These are phyloP conservation scores for Dyspetes luteomarginatus DNA, from an alignment of 2,888 invertebrate species.

Conservation along the genomic window DNA sequence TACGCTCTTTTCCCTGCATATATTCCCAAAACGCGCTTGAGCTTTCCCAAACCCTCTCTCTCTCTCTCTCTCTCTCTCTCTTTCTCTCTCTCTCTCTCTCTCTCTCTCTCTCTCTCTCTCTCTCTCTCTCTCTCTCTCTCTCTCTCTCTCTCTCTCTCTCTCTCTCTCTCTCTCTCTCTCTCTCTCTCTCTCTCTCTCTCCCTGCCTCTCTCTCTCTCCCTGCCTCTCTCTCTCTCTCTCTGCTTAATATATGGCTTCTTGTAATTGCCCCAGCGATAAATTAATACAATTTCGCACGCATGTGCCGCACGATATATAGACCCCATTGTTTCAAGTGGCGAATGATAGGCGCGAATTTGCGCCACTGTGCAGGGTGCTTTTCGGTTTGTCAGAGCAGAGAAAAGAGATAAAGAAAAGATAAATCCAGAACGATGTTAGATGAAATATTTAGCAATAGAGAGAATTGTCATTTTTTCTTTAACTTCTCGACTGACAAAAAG, in stretches of 20 bases:
- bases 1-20: background rate
- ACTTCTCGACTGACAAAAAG: too few relatives aligned
- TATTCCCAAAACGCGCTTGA: background rate
- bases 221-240: background rate
- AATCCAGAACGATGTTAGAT: too few relatives aligned
- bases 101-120: too few relatives aligned
- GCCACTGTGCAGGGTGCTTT: background rate
- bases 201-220: too few relatives aligned
- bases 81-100: constrained; percentile 29
- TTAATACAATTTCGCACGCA: constrained; percentile 80
- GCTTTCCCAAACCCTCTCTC: constrained; percentile 1
- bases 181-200: constrained; percentile 10
- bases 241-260: constrained; percentile 80
- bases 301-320: constrained; percentile 78
- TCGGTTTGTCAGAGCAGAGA: background rate
- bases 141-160: constrained; percentile 14
- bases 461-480: too few relatives aligned
- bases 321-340: constrained; percentile 73
- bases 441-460: too few relatives aligned
- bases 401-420: background rate
- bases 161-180: constrained; percentile 27
- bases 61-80: constrained; percentile 34
- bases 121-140: background rate
- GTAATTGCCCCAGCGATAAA: constrained; percentile 81
- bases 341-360: constrained; percentile 32